A percentile compares a stretch with the other conserved stretches of the same genome.
phyloP scores from a whole-genome alignment of 2,113 vertebrate species.

The Rattus norvegicus region DNA sequence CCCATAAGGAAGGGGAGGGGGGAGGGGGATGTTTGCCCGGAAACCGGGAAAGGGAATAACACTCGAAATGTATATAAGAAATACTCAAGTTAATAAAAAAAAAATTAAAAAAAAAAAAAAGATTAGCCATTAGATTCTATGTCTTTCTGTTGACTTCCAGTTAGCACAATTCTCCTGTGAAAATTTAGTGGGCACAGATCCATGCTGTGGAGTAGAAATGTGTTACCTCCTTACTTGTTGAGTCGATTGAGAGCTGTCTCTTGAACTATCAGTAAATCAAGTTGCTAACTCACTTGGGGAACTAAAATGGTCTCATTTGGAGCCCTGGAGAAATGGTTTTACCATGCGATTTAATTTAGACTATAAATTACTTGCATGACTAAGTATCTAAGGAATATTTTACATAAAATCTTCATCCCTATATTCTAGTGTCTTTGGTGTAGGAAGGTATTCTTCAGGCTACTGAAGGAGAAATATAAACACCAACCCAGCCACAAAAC shows the following conservation, averaged over 20 bases:
- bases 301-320: not conserved
- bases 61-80: too few relatives aligned
- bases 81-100: too few relatives aligned
- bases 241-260: not conserved
- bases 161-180: not conserved
- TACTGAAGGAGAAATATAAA: not conserved
- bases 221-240: not conserved
- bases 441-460: not conserved
- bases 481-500: not conserved
- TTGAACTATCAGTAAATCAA: not conserved
- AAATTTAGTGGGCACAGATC: not conserved
- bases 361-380: not conserved
- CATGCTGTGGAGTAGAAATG: not conserved
- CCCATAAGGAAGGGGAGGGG: too few relatives aligned
- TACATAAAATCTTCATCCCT: not conserved
- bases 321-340: not conserved
- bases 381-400: not conserved
- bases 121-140: not conserved
- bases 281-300: not conserved
- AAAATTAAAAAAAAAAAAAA: too few relatives aligned
- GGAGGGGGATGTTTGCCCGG: too few relatives aligned
- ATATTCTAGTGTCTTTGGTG: not conserved
- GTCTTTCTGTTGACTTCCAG: not conserved
- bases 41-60: too few relatives aligned
- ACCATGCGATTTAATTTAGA: constrained; percentile 27